Conservation (phyloP, 1,140 invertebrate genomes). For the Drosophila punjabiensis region DNA sequence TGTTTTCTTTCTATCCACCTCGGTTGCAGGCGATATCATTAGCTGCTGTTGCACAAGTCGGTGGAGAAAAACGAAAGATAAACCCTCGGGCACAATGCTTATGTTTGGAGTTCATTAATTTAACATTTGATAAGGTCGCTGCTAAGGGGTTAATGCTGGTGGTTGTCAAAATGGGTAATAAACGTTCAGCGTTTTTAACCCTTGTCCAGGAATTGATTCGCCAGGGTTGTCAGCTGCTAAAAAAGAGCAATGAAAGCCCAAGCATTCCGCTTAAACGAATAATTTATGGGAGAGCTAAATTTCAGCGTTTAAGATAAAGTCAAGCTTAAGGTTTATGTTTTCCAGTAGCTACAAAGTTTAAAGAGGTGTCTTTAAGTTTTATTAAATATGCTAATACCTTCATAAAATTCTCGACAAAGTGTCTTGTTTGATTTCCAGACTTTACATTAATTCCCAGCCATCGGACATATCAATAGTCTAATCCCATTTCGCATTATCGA, state of each 20-base stretch:
- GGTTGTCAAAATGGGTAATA: conserved; percentile 69
- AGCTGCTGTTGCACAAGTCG: conserved; percentile 40
- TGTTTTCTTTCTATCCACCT: conserved; percentile 32
- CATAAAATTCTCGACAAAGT: neutral
- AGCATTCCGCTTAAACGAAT: neutral
- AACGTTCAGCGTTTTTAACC: conserved; percentile 50
- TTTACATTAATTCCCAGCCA: conserved; percentile 14
- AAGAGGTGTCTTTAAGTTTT: neutral
- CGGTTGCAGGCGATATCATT: conserved; percentile 62
- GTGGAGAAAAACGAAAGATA: conserved; percentile 22
- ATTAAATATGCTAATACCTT: neutral
- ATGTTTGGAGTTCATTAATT: conserved; percentile 79
- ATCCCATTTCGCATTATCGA: conserved; percentile 41
- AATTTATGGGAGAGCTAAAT: neutral
- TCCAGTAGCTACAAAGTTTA: neutral
- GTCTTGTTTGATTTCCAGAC: neutral
- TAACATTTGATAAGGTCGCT: conserved; percentile 71
- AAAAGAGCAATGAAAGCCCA: conserved; percentile 2
- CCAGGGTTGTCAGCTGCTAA: conserved; percentile 55
- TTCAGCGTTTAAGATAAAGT: neutral
- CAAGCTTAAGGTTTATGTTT: neutral
- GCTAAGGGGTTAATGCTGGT: conserved; percentile 40
- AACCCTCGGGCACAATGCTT: conserved; percentile 46
- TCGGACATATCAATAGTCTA: conserved; percentile 20
- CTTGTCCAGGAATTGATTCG: conserved; percentile 60